These are phyloP conservation scores for Tethya wilhelma DNA, from an alignment of 37 sponge, comb jelly and placozoan genomes.

Conservation along the genomic window DNA sequence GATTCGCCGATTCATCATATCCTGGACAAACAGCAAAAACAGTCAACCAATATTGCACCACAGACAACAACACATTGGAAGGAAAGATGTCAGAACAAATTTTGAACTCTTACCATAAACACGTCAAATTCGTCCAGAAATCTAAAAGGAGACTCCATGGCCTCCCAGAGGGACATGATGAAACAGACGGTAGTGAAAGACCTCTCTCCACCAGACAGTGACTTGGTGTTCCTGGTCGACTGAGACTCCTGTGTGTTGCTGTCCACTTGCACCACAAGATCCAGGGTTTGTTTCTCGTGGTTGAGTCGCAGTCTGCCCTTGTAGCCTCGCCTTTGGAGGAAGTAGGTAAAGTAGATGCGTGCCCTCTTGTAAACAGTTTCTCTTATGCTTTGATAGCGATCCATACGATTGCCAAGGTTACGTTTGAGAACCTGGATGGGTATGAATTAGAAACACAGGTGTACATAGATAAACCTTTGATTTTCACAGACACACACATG, in stretches of 20 bases:
- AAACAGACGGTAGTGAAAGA: slow-evolving; percentile 98
- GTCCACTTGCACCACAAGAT: slow-evolving; percentile 68
- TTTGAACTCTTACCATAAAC: slow-evolving; percentile 98
- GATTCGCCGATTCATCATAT: slow-evolving; percentile 92
- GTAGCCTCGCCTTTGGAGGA: slow-evolving; percentile 83
- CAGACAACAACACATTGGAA: too few species aligned
- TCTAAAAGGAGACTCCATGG: slow-evolving; percentile 94
- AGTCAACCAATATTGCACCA: too few species aligned
- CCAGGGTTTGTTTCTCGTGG: slow-evolving; percentile 63
- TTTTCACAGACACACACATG: too few species aligned
- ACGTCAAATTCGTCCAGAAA: slow-evolving; percentile 99
- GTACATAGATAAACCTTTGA: too few species aligned
- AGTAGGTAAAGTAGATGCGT: slow-evolving; percentile 64
- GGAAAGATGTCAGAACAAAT: too few species aligned
- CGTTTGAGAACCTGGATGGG: too few species aligned
- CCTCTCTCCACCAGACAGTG: slow-evolving; percentile 96
- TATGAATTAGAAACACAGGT: too few species aligned
- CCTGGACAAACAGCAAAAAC: slow-evolving; percentile 74
- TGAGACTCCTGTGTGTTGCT: slow-evolving; percentile 22
- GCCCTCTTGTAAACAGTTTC: too few species aligned
- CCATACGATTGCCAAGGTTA: too few species aligned
- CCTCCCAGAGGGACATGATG: slow-evolving; percentile 97
- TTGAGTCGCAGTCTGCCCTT: slow-evolving; percentile 78
- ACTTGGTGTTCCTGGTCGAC: slow-evolving; percentile 79
- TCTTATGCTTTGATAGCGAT: too few species aligned